Evolutionary conservation across 2,888 invertebrate genomes (phyloP).

Genomic region (Philaethria dido): DNA sequence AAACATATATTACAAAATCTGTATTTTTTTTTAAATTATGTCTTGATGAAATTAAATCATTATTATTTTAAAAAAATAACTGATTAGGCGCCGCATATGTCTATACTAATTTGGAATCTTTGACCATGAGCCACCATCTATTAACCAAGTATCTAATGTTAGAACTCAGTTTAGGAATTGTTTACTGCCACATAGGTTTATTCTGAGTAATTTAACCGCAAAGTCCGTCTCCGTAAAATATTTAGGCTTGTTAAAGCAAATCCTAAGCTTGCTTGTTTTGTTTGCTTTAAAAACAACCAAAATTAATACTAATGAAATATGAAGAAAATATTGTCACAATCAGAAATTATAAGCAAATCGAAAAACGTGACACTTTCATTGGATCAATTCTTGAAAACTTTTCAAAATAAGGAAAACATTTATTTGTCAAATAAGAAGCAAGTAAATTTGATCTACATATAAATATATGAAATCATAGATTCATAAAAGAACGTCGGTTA

Average conservation of each 20-base stretch:
- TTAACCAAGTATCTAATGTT: constrained; percentile 7
- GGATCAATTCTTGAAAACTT: too few relatives aligned
- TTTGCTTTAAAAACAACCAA: not conserved
- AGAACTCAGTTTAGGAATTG: not conserved
- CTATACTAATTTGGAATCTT: not conserved
- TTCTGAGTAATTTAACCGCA: not conserved
- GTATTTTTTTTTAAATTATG: too few relatives aligned
- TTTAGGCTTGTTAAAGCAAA: not conserved
- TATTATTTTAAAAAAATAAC: not conserved
- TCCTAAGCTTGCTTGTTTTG: not conserved
- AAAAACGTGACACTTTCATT: too few relatives aligned
- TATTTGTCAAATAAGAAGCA: not conserved
- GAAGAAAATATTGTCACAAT: too few relatives aligned
- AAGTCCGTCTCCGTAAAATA: not conserved
- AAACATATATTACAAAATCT: too few relatives aligned
- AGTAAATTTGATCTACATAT: not conserved
- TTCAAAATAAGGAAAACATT: too few relatives aligned
- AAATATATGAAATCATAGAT: too few relatives aligned
- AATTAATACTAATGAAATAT: not conserved
- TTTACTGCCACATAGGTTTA: not conserved
- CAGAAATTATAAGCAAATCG: too few relatives aligned
- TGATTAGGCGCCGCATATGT: not conserved
- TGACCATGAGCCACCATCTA: not conserved
- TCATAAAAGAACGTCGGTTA: not conserved
- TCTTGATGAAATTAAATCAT: not conserved